phyloP scores from a whole-genome alignment of 1,140 invertebrate genomes.

The Protaetia brevitarsis region DNA sequence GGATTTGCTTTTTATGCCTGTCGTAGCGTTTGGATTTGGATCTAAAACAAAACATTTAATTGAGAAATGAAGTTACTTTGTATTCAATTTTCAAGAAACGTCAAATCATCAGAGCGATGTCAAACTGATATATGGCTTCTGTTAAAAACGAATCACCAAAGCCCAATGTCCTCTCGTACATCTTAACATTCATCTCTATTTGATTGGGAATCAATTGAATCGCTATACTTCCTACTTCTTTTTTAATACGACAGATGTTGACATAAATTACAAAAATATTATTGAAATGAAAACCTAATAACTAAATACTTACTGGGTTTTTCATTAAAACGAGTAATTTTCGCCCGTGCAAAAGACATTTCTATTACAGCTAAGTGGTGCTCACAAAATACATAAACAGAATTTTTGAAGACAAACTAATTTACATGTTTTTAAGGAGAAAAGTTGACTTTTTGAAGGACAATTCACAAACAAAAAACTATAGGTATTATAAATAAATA shows the following conservation, averaged over 20 bases:
- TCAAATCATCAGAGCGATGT: neutral
- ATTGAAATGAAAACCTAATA: neutral
- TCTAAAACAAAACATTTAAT: neutral
- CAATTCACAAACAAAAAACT: constrained; percentile 22
- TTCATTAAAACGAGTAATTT: constrained; percentile 23
- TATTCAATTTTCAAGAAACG: too few relatives aligned
- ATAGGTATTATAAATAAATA: constrained; percentile 16
- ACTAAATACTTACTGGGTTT: constrained; percentile 20
- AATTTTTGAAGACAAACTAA: constrained; percentile 20
- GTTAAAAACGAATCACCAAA: too few relatives aligned
- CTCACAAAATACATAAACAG: constrained; percentile 23
- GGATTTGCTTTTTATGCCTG: neutral
- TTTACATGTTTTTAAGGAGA: constrained; percentile 21
- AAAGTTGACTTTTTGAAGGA: neutral
- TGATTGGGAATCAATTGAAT: too few relatives aligned
- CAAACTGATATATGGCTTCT: neutral
- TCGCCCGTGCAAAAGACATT: constrained; percentile 25
- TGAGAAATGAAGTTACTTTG: neutral
- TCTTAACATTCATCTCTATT: too few relatives aligned
- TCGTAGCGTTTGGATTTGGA: neutral
- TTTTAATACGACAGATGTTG: too few relatives aligned
- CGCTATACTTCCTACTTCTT: too few relatives aligned
- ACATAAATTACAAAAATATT: neutral
- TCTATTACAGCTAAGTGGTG: constrained; percentile 14
- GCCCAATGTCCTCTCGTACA: too few relatives aligned